Evolutionary conservation across 1,140 invertebrate species (phyloP), one percentile per base, ranked within the genome.

Genomic region (Camponotus floridanus): DNA sequence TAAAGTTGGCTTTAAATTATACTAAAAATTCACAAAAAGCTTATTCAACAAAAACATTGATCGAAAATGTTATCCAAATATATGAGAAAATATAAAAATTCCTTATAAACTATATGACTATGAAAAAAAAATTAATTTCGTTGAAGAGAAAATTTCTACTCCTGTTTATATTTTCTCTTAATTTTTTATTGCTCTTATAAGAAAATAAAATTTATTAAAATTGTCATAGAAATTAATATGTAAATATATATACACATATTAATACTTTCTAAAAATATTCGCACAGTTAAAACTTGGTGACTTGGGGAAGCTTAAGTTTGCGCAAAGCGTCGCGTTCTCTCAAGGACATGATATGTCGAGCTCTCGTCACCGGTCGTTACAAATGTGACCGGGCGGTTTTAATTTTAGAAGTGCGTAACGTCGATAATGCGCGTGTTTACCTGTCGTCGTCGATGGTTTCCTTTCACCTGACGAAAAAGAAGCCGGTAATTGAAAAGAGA

Each of bases 391-490:
- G 76, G 78, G 48, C 57, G 51, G 79, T 70, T 86, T 88, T 86
- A 88, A 88, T 86, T 89, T 89, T 88, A 81, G 88, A 86, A 86
- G 80, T 85, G 64, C 70, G 87, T 89, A 88, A 89, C 87, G 61
- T 48, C 21, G 67, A 51, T 11, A 5, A 59, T 68, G 73, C 83
- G 73, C 83, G 76, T 86, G 76, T 89, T 86, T 80, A 81, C 70
- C 39, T 39, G 65, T 51, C 48, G 48, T 51, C 55, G 57, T 13
- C 57, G 31, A 45, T 48, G 59, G 39, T 67, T 86, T 83, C 88
- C 87, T 88, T 89, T 89, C 88, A 86, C 87, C 55, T 57, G 71
- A 48, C 61, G 76, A 51, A 59, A 71, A 45, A 51, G 48, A 51
- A 76, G 31, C 62, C 62, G 15, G n/a, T 59, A 68, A 51, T 48